Evolutionary conservation across 1,140 invertebrate genomes (phyloP).

Genomic region (Protaetia brevitarsis): DNA sequence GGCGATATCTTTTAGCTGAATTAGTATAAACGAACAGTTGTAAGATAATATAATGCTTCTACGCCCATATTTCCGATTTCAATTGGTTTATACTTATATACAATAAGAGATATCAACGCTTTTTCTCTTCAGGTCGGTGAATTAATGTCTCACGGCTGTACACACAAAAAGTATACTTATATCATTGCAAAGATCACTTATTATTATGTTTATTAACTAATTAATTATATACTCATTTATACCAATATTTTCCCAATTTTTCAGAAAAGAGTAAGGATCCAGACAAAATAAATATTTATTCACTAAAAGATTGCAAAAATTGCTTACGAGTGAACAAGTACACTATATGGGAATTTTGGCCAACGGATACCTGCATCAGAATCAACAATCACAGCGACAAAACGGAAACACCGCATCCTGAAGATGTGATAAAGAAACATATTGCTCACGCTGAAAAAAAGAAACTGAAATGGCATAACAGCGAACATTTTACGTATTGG

Average conservation of each 20-base stretch:
- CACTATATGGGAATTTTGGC: slow-evolving; percentile 63
- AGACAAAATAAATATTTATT: slow-evolving; percentile 63
- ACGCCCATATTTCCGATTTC: too few species aligned
- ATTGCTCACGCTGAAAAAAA: slow-evolving; percentile 49
- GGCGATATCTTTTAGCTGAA: too few species aligned
- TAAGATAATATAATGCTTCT: too few species aligned
- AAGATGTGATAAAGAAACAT: slow-evolving; percentile 64
- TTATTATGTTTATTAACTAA: not conserved
- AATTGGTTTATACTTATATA: too few species aligned
- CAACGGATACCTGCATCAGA: slow-evolving; percentile 59
- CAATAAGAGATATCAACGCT: too few species aligned
- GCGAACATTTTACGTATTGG: slow-evolving; percentile 66
- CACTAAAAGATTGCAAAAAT: slow-evolving; percentile 60
- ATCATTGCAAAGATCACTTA: not conserved
- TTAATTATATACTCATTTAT: not conserved
- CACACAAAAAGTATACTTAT: not conserved
- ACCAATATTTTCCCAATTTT: slow-evolving; percentile 31
- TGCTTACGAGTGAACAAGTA: slow-evolving; percentile 59
- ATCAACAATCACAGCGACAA: slow-evolving; percentile 70
- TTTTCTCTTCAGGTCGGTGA: not conserved
- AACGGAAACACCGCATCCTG: slow-evolving; percentile 59
- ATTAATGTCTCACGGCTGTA: not conserved
- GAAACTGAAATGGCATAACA: slow-evolving; percentile 64
- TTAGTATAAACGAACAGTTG: too few species aligned
- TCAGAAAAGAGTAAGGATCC: slow-evolving; percentile 67